phyloP scores from a whole-genome alignment of 2,113 vertebrate species.

The Oriolus oriolus region DNA sequence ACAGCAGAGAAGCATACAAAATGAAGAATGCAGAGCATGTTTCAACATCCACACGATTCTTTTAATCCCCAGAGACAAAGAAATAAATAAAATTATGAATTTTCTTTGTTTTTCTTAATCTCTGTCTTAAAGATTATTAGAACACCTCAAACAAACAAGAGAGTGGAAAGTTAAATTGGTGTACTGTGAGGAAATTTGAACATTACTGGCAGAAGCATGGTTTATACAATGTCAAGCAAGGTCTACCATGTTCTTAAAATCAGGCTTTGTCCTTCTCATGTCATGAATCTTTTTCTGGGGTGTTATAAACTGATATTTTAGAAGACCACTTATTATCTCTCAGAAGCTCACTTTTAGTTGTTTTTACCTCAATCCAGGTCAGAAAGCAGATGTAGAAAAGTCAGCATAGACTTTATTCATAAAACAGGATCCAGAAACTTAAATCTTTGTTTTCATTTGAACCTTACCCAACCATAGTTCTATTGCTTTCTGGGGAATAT shows the following conservation, averaged over 20 bases:
- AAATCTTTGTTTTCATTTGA: not conserved
- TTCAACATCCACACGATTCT: not conserved
- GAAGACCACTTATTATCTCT: not conserved
- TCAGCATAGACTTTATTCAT: not conserved
- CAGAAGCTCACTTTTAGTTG: not conserved
- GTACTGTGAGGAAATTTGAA: not conserved
- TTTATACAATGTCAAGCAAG: not conserved
- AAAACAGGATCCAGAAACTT: not conserved
- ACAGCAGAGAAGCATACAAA: not conserved
- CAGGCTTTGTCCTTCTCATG: not conserved
- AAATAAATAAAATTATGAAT: not conserved
- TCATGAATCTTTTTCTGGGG: not conserved
- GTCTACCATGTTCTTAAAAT: not conserved
- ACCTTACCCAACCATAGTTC: not conserved
- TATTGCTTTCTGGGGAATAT: not conserved
- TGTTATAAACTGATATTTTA: not conserved
- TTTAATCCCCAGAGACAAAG: not conserved
- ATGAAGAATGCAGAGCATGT: not conserved
- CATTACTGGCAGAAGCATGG: not conserved
- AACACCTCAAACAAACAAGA: not conserved
- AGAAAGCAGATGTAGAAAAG: not conserved
- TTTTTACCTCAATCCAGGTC: not conserved
- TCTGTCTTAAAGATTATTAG: no score
- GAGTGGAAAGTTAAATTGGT: fast-evolving
- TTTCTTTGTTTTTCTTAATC: no score